Evolutionary conservation across 2,888 invertebrate genomes (phyloP).

Genomic region (Chaitophorus viminalis): DNA sequence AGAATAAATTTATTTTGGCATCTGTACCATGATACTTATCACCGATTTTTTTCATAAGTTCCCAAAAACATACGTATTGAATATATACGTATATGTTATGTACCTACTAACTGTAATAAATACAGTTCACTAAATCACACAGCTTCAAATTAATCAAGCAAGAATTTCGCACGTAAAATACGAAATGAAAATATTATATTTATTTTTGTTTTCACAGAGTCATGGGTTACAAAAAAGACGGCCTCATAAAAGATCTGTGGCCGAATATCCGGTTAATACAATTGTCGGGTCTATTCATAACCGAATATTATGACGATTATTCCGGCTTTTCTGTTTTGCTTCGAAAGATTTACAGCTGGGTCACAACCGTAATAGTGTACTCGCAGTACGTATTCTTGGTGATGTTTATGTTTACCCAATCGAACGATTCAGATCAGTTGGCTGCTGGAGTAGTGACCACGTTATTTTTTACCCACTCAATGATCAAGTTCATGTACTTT

Average conservation of each 20-base stretch:
- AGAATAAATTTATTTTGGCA: too few species aligned
- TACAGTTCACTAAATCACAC: not conserved
- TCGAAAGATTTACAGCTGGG: slow-evolving; percentile 67
- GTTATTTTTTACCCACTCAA: slow-evolving; percentile 81
- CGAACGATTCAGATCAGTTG: slow-evolving; percentile 78
- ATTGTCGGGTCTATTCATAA: slow-evolving; percentile 80
- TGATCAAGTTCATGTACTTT: slow-evolving; percentile 80
- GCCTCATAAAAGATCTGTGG: slow-evolving; percentile 85
- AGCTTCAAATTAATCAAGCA: not conserved
- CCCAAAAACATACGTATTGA: too few species aligned
- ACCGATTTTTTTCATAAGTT: too few species aligned
- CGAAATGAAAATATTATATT: too few species aligned
- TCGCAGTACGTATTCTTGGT: slow-evolving; percentile 72
- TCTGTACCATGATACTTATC: too few species aligned
- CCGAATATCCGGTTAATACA: slow-evolving; percentile 85
- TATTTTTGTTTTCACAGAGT: not conserved
- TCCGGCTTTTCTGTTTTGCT: slow-evolving; percentile 67
- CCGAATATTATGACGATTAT: slow-evolving; percentile 75
- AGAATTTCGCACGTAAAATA: too few species aligned
- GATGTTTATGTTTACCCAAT: slow-evolving; percentile 77
- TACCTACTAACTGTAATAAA: not conserved
- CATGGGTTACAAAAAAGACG: slow-evolving; percentile 68
- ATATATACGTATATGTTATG: too few species aligned
- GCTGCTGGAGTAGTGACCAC: slow-evolving; percentile 84
- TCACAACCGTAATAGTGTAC: slow-evolving; percentile 64